Evolutionary conservation across 2,113 vertebrate species (phyloP).

Genomic region (Dasypus novemcinctus): DNA sequence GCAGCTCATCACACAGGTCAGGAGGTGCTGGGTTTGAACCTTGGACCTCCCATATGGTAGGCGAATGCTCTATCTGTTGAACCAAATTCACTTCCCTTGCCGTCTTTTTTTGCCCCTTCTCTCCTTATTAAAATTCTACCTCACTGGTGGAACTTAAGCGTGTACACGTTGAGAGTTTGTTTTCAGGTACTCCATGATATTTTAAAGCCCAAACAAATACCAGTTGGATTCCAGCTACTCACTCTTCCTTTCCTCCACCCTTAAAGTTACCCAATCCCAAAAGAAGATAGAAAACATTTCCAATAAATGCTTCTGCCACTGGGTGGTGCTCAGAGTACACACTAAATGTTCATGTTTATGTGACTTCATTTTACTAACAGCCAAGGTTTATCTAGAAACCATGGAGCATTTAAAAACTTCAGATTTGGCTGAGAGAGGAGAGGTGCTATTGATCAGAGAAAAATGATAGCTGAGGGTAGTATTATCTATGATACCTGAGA

Average conservation of each 20-base stretch:
- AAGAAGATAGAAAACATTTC: not conserved
- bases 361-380: not conserved
- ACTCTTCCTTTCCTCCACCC: not conserved
- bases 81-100: too few species aligned
- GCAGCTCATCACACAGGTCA: too few species aligned
- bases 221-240: not conserved
- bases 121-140: not conserved
- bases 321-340: slow-evolving; percentile 58
- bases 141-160: not conserved
- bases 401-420: not conserved
- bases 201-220: not conserved
- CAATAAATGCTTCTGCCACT: slow-evolving; percentile 33
- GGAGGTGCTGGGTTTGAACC: too few species aligned
- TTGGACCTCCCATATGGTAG: too few species aligned
- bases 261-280: not conserved
- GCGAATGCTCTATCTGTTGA: too few species aligned
- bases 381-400: not conserved
- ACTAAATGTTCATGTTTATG: not conserved
- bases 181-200: not conserved
- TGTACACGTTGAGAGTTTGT: not conserved
- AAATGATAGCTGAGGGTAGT: not conserved
- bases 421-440: not conserved
- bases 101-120: not conserved
- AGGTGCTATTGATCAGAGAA: not conserved
- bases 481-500: not conserved